phyloP scores from a whole-genome alignment of 2,888 invertebrate species.

The Drosophila formosana region DNA sequence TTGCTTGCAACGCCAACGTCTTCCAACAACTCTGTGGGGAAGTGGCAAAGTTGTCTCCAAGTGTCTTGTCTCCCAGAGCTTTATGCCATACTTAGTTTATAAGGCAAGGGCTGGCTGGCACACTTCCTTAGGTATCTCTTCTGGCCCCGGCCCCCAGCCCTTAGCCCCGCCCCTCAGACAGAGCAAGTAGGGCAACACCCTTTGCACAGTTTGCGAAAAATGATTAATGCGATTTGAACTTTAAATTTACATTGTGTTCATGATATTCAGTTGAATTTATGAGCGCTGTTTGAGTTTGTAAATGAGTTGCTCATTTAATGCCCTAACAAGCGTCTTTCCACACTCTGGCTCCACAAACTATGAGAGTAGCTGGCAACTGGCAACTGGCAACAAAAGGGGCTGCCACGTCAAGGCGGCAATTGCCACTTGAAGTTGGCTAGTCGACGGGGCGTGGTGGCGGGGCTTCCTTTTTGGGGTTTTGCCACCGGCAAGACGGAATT shows the following conservation, averaged over 20 bases:
- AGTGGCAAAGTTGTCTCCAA: conserved; percentile 66
- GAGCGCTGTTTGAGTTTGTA: conserved; percentile 80
- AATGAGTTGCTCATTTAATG: conserved; percentile 80
- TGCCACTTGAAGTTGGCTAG: conserved; percentile 34
- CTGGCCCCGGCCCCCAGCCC: neutral
- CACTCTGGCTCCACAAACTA: conserved; percentile 28
- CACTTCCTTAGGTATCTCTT: conserved; percentile 15
- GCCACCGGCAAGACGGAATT: conserved; percentile 67
- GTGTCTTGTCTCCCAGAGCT: conserved; percentile 32
- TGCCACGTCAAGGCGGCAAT: neutral
- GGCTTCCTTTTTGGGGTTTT: conserved; percentile 30
- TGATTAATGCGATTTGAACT: conserved; percentile 78
- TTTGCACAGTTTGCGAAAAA: conserved; percentile 66
- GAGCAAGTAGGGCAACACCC: conserved; percentile 37
- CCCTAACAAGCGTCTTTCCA: conserved; percentile 55
- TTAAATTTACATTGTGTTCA: conserved; percentile 80
- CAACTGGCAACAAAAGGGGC: neutral
- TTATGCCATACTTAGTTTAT: conserved; percentile 14
- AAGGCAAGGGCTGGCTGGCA: conserved; percentile 2
- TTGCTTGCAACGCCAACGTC: conserved; percentile 4
- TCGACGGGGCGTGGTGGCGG: conserved; percentile 5
- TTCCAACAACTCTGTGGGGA: conserved; percentile 46
- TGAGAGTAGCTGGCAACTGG: conserved; percentile 30
- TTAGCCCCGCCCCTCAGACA: neutral
- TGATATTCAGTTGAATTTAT: conserved; percentile 78